Conservation (phyloP, 37 sponge, comb jelly and placozoan genomes). For the Ianthella basta region DNA sequence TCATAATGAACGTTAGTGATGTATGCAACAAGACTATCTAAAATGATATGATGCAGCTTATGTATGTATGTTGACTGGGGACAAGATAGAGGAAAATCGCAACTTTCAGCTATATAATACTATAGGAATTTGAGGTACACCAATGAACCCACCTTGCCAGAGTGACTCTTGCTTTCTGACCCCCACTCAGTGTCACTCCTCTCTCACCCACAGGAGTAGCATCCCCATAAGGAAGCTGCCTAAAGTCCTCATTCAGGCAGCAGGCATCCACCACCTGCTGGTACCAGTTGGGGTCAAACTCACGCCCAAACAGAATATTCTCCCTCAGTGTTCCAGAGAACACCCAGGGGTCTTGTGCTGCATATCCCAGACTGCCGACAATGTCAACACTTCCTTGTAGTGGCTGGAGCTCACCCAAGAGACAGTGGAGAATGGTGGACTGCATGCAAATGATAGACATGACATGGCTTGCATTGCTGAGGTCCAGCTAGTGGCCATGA, state of each 20-base stretch:
- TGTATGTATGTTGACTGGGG: too few species aligned
- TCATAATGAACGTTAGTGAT: too few species aligned
- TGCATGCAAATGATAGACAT: not conserved
- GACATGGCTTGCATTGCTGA: too few species aligned
- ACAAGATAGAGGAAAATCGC: too few species aligned
- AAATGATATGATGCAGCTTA: too few species aligned
- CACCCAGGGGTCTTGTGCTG: slow-evolving; percentile 59
- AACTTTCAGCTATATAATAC: too few species aligned
- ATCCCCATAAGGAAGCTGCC: slow-evolving; percentile 46
- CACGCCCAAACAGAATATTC: slow-evolving; percentile 59
- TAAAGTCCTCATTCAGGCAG: slow-evolving; percentile 57
- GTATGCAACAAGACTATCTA: too few species aligned
- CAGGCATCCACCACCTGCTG: slow-evolving; percentile 49
- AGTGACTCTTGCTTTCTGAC: slow-evolving; percentile 63
- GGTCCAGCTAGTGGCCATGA: too few species aligned
- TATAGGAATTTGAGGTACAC: too few species aligned
- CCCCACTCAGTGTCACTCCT: slow-evolving; percentile 67
- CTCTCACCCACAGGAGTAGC: slow-evolving; percentile 55
- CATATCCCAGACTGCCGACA: slow-evolving; percentile 39
- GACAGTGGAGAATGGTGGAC: slow-evolving; percentile 54
- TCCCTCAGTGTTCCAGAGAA: slow-evolving; percentile 63
- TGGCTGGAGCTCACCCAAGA: slow-evolving; percentile 51
- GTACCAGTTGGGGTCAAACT: slow-evolving; percentile 47
- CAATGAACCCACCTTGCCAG: slow-evolving; percentile 45
- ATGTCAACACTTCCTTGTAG: slow-evolving; percentile 34